Evolutionary conservation across 2,113 vertebrate species (phyloP).

Genomic region (Illadopsis cleaveri): DNA sequence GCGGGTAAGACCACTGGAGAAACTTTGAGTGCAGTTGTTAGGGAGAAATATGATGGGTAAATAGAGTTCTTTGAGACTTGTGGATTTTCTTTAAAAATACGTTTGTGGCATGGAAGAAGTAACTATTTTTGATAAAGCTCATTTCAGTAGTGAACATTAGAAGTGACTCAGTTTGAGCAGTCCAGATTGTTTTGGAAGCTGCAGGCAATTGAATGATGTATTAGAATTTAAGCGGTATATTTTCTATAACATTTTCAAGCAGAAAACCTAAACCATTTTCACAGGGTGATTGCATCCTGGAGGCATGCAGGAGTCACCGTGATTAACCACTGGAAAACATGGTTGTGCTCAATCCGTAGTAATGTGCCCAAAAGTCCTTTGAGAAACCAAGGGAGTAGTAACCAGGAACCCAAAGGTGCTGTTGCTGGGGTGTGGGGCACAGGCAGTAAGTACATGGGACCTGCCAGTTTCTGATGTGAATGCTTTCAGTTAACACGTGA

Average conservation of each 20-base stretch:
- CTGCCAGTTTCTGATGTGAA: neutral
- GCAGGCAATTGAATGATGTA: neutral
- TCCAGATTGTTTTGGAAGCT: neutral
- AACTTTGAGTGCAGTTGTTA: neutral
- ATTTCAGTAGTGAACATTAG: neutral
- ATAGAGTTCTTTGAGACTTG: neutral
- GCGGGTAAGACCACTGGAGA: neutral
- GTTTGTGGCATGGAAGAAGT: neutral
- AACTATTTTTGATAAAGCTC: neutral
- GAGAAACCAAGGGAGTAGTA: neutral
- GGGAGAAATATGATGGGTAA: neutral
- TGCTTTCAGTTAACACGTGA: neutral
- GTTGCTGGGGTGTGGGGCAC: neutral
- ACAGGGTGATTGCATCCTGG: neutral
- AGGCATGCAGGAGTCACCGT: neutral
- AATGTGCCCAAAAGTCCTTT: neutral
- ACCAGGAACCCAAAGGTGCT: neutral
- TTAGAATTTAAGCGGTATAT: neutral
- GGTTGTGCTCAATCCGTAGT: neutral
- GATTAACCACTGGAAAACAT: neutral
- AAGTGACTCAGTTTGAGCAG: neutral
- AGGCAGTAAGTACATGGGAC: accelerated
- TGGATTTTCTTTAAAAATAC: neutral
- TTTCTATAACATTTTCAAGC: neutral
- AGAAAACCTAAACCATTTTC: neutral